These are phyloP conservation scores for Trachymyrmex septentrionalis DNA, from an alignment of 1,140 invertebrate species.

Conservation along the genomic window DNA sequence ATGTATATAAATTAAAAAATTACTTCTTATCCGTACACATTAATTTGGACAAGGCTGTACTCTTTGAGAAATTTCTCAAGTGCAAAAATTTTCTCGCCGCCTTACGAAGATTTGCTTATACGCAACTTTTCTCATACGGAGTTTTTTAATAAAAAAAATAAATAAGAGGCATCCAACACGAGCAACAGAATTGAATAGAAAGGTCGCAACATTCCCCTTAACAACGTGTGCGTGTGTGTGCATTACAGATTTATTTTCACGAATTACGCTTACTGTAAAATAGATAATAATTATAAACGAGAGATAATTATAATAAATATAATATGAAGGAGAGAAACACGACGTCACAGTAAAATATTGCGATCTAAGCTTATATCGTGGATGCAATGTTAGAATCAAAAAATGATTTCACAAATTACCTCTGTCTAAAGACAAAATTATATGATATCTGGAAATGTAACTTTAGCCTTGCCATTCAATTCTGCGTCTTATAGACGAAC, in stretches of 20 bases:
- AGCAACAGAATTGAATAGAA: constrained; percentile 58
- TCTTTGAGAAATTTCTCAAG: constrained; percentile 46
- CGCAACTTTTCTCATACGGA: constrained; percentile 48
- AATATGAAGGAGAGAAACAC: not conserved
- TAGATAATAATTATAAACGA: constrained; percentile 2
- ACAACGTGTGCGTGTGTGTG: not conserved
- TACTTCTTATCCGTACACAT: too few species aligned
- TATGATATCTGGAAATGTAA: constrained; percentile 3
- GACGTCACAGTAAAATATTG: not conserved
- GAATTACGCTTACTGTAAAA: not conserved
- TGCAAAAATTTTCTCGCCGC: constrained; percentile 45
- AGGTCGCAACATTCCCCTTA: not conserved
- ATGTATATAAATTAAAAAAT: too few species aligned
- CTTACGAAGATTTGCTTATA: constrained; percentile 53
- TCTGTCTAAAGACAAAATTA: constrained; percentile 15
- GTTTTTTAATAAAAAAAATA: constrained; percentile 53
- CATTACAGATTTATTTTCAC: constrained; percentile 44
- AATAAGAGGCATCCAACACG: constrained; percentile 13
- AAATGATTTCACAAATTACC: constrained; percentile 14
- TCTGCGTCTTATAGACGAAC: constrained; percentile 52
- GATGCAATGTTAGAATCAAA: constrained; percentile 32
- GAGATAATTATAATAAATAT: not conserved
- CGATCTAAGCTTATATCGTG: constrained; percentile 25
- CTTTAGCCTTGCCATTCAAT: constrained; percentile 59
- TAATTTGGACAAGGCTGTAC: not conserved